Base-by-base conservation (phyloP, 1,140 invertebrate genomes). In the Platorchestia sp. region DNA sequence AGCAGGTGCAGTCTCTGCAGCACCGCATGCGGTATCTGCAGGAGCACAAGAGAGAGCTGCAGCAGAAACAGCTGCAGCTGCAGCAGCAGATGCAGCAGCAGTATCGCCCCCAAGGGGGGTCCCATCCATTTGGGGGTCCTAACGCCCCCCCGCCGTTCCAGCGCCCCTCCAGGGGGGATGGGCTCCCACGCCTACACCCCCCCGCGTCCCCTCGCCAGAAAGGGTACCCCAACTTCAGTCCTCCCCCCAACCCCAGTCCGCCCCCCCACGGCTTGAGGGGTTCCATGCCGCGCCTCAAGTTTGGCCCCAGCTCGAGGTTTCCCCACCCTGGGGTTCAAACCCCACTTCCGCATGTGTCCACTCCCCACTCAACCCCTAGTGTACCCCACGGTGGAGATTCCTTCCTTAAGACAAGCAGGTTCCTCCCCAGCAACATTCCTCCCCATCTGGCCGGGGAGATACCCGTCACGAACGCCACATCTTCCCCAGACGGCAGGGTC, bases 1-100 rank as follows among this genome's bases (percentile, higher is more conserved):
- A 91, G 89, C 41, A 91, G 44, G 89, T 42, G 43, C 89, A 91
- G 43, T 10, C 3, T 1, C 89, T 43, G 44, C 89, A 45, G 89
- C 89, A 91, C 19, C 89, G 89, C 19, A 1, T 43, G 44, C 89
- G 44, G 6, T 91, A 45, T 41, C 10, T 45, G n/a, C 41, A 91
- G 89, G 19, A 91, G 43, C 89, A 91, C 19, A 42, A 45, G 22
- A 42, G n/a, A 5, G 89, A 91, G 42, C 22, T 91, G 42, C 89
- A 91, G 89, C 89, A 91, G 89, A 91, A 91, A 36, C 89, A 91
- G 43, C 89, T 7, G 89, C 44, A 44, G 89, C 89, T 91, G 89
- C 43, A 91, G 7, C 43, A 43, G 36, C 89, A 91, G 89, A 42
- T 91, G 41, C 89, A 42, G 42, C 89, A 45, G 89, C 41, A 42